These are phyloP conservation scores for Sebastes aleutianus DNA, from an alignment of 2,797 vertebrate genomes.

Conservation along the genomic window DNA sequence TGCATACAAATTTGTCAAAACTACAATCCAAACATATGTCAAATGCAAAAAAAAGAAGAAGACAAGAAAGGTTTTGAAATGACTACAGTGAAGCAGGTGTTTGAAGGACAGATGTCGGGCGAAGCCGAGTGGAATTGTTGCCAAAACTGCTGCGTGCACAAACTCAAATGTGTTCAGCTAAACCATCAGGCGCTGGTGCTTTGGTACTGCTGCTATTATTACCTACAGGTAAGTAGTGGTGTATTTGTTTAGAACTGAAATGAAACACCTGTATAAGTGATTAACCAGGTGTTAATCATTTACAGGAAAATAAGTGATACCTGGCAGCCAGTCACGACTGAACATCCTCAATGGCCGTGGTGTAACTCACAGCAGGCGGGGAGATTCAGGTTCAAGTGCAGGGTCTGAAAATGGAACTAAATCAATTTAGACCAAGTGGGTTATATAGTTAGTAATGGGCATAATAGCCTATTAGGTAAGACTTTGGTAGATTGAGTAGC, in stretches of 20 bases:
- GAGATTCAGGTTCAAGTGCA: not conserved
- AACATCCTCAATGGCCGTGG: not conserved
- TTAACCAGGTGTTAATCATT: not conserved
- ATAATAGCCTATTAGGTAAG: no score
- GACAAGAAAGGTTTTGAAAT: not conserved
- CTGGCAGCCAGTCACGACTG: not conserved
- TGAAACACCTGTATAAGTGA: not conserved
- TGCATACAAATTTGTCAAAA: no score
- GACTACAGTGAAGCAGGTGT: slow-evolving; percentile 11
- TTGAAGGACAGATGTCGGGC: slow-evolving; percentile 9
- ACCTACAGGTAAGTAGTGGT: not conserved
- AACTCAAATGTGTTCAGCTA: not conserved
- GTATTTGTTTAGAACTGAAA: not conserved
- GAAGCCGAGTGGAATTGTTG: not conserved
- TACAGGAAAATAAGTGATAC: not conserved
- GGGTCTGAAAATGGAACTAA: not conserved
- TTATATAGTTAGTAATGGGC: no score
- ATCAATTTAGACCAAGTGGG: no score
- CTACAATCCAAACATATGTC: no score
- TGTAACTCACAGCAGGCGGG: not conserved
- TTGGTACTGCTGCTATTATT: not conserved
- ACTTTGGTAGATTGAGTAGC: no score
- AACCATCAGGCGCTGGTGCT: not conserved
- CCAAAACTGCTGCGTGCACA: slow-evolving; percentile 23
- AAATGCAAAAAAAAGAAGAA: not conserved